These are phyloP conservation scores for Caracal caracal DNA, from an alignment of 2,113 vertebrate genomes.

Conservation along the genomic window DNA sequence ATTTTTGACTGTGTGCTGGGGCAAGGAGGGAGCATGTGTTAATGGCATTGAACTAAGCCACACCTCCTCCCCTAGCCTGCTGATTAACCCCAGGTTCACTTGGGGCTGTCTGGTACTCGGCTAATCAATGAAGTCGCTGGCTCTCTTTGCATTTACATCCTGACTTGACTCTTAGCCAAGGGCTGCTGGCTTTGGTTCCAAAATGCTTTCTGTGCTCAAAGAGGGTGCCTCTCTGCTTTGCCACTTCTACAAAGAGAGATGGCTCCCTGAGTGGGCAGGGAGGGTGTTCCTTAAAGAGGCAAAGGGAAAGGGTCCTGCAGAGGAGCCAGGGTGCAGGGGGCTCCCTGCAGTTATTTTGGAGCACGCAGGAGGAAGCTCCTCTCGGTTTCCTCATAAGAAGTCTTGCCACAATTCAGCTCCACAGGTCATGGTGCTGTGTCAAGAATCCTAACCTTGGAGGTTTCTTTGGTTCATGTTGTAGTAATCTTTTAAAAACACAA, in stretches of 20 bases:
- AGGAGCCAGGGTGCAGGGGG: too few species aligned
- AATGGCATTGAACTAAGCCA: neutral
- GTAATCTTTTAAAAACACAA: neutral
- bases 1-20: constrained; percentile 44
- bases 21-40: neutral
- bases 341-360: neutral
- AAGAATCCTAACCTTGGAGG: neutral
- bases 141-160: neutral
- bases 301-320: neutral
- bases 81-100: neutral
- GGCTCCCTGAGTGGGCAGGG: neutral
- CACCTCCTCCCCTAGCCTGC: neutral
- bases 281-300: too few species aligned
- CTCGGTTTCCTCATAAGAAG: neutral
- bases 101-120: neutral
- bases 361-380: rapidly evolving
- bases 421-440: neutral
- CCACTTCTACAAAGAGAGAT: neutral
- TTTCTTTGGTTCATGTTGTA: neutral
- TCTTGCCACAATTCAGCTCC: neutral
- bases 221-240: neutral
- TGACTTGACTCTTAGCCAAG: neutral
- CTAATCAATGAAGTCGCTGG: constrained; percentile 24
- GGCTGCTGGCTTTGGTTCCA: neutral
- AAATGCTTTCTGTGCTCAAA: neutral